phyloP scores from a whole-genome alignment of 1,140 invertebrate genomes.

The Caenorhabditis brenneri region DNA sequence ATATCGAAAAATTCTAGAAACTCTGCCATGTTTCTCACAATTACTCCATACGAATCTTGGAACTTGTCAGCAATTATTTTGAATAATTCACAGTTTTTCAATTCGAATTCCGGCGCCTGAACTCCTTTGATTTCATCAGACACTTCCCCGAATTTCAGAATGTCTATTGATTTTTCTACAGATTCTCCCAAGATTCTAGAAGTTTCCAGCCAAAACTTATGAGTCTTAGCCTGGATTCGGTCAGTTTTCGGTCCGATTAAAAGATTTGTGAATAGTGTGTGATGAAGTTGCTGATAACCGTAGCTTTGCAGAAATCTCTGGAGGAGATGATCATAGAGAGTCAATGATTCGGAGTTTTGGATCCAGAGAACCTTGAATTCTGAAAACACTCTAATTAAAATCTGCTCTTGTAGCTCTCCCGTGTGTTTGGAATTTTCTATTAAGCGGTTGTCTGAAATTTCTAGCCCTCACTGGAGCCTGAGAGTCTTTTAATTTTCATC shows the following conservation, averaged over 20 bases:
- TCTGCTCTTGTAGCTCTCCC: too few relatives aligned
- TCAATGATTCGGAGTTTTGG: background rate
- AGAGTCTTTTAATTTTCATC: too few relatives aligned
- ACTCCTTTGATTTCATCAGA: background rate
- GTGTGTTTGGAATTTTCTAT: too few relatives aligned
- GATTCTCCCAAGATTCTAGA: background rate
- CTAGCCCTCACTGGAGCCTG: too few relatives aligned
- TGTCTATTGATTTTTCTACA: background rate
- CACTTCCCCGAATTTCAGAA: background rate
- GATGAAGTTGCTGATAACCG: background rate
- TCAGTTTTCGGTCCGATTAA: background rate
- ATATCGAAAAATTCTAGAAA: background rate
- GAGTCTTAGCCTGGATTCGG: background rate
- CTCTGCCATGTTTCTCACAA: background rate
- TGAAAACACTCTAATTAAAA: background rate
- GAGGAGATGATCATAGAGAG: background rate
- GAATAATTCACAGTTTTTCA: background rate
- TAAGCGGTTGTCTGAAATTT: too few relatives aligned
- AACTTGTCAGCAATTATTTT: background rate
- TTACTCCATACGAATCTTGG: background rate
- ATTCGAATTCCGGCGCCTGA: background rate
- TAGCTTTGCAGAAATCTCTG: background rate
- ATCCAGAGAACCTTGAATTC: background rate
- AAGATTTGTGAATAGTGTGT: background rate
- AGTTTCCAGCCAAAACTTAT: background rate